Evolutionary conservation across 2,797 vertebrate genomes (phyloP).

Genomic region (Enteromius thamalakanensis): DNA sequence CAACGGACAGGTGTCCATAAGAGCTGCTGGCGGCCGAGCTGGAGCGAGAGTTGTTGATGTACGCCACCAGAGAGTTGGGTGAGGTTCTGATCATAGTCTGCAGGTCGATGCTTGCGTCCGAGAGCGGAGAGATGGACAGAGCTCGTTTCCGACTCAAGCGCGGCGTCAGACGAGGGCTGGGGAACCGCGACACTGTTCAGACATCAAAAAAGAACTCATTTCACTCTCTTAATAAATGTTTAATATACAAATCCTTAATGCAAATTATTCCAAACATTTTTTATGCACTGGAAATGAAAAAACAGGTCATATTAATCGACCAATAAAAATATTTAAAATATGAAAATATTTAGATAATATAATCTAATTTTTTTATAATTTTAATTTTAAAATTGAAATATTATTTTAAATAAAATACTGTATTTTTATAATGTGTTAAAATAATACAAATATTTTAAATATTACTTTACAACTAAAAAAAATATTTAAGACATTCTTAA

Average conservation of each 20-base stretch:
- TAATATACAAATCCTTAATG: neutral
- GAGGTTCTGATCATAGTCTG: conserved; percentile 90
- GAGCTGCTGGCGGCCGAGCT: conserved; percentile 87
- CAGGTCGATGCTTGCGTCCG: conserved; percentile 89
- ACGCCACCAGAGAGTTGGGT: conserved; percentile 88
- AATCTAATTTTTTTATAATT: no score
- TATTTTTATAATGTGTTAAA: neutral
- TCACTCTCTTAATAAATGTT: neutral
- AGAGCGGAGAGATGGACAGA: conserved; percentile 85
- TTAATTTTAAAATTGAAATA: no score
- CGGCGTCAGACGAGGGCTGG: conserved; percentile 82
- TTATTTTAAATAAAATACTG: no score
- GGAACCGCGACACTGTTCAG: conserved; percentile 81
- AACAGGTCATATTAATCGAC: no score
- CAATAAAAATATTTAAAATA: no score
- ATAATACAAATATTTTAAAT: neutral
- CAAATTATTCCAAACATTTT: neutral
- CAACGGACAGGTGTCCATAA: conserved; percentile 86
- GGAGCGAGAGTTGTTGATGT: conserved; percentile 88
- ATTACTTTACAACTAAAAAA: neutral
- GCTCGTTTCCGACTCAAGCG: conserved; percentile 85
- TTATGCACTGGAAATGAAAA: neutral
- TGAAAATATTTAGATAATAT: no score
- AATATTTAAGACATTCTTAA: neutral
- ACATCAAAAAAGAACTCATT: neutral